Conservation (phyloP, 2,797 vertebrate species). For the Myiotriccus ornatus region DNA sequence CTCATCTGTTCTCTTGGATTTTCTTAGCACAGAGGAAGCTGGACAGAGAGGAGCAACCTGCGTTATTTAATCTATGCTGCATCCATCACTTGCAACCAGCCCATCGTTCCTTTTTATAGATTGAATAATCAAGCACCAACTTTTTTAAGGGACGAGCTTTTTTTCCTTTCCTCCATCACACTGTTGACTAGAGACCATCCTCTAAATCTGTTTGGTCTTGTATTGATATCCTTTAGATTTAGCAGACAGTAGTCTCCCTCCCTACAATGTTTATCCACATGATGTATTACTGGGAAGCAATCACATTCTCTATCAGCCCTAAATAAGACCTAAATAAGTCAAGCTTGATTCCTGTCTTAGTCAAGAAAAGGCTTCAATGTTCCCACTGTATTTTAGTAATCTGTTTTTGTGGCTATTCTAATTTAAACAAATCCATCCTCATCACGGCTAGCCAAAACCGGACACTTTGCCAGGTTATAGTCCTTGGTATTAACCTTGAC, state of each 20-base stretch:
- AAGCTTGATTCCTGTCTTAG: background rate
- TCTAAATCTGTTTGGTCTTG: background rate
- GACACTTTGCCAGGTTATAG: background rate
- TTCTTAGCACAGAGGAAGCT: background rate
- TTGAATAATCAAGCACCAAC: background rate
- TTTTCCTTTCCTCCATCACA: background rate
- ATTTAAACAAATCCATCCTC: background rate
- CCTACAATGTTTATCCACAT: background rate
- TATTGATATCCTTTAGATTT: background rate
- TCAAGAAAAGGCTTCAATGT: background rate
- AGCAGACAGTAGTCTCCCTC: background rate
- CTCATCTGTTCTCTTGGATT: background rate
- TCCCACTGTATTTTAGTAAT: background rate
- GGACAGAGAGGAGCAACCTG: background rate
- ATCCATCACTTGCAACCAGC: background rate
- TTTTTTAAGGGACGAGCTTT: background rate
- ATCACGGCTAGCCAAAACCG: background rate
- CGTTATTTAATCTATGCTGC: background rate
- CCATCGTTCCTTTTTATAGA: background rate
- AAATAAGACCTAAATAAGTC: background rate
- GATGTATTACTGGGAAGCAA: background rate
- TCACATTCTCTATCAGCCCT: background rate
- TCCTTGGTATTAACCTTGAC: background rate
- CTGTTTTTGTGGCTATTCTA: background rate
- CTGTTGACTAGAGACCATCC: background rate